Percentiles rank a stretch among this genome's conserved stretches.
Evolutionary conservation across 2,797 vertebrate genomes (phyloP).

Genomic region (Ataeniobius toweri): DNA sequence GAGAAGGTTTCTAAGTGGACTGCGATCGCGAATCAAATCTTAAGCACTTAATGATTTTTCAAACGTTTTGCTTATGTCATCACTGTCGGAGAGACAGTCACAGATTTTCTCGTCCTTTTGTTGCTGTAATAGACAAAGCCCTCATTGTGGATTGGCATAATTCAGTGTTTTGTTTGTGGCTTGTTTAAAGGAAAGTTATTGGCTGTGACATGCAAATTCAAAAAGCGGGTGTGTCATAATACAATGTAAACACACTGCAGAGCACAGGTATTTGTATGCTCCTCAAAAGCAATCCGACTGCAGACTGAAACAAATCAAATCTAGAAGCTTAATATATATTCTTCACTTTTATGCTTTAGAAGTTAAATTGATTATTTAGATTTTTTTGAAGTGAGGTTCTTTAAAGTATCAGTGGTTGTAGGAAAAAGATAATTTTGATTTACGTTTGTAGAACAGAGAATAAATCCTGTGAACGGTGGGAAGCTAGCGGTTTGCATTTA

Average conservation of each 20-base stretch:
- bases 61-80: conserved; percentile 43
- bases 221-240: conserved; percentile 32
- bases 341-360: conserved; percentile 35
- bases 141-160: conserved; percentile 16
- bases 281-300: conserved; percentile 11
- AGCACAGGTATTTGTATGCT: conserved; percentile 6
- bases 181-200: conserved; percentile 4
- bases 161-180: conserved; percentile 28
- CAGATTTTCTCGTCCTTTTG: conserved; percentile 13
- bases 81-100: conserved; percentile 30
- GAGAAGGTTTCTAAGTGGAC: conserved; percentile 44
- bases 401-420: background rate
- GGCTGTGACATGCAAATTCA: conserved; percentile 28
- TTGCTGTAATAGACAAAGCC: conserved; percentile 7
- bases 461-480: background rate
- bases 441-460: background rate
- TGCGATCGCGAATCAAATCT: conserved; percentile 63
- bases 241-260: conserved; percentile 17
- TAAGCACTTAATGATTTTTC: conserved; percentile 76
- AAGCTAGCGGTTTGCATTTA: background rate
- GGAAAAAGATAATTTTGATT: background rate
- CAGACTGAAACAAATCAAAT: background rate
- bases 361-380: background rate
- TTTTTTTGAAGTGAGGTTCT: background rate
- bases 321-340: conserved; percentile 5